phyloP scores from a whole-genome alignment of 2,113 vertebrate species.

The Pithys albifrons region DNA sequence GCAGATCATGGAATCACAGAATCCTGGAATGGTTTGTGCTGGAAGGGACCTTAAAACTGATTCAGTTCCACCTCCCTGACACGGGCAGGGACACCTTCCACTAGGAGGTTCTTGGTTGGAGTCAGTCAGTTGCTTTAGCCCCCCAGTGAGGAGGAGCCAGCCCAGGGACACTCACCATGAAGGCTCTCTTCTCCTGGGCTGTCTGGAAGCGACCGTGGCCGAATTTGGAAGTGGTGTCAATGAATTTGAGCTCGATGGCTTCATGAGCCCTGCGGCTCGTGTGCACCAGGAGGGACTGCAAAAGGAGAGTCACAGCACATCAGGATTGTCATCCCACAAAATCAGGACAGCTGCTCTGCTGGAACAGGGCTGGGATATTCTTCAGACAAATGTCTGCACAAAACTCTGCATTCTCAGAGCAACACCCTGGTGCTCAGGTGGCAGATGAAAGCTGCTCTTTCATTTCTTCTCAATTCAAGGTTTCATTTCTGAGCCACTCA shows the following conservation, averaged over 20 bases:
- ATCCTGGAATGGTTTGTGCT: not conserved
- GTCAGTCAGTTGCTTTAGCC: not conserved
- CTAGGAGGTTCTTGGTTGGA: not conserved
- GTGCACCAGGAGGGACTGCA: constrained; percentile 80
- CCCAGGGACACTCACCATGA: constrained; percentile 78
- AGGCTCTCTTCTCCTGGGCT: constrained; percentile 79
- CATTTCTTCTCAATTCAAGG: not conserved
- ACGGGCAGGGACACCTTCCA: not conserved
- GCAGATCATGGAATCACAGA: not conserved
- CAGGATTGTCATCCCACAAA: not conserved
- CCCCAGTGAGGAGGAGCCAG: not conserved
- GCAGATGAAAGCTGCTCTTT: not conserved
- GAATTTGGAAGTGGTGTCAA: constrained; percentile 86
- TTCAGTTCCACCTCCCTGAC: not conserved
- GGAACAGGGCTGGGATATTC: not conserved
- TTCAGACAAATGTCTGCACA: not conserved
- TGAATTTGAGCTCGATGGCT: constrained; percentile 82
- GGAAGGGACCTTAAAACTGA: not conserved
- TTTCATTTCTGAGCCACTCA: not conserved
- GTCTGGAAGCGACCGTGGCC: constrained; percentile 84
- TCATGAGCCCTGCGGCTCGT: constrained; percentile 73
- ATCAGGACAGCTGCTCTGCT: not conserved
- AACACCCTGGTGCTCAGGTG: not conserved
- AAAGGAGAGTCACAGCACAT: not conserved
- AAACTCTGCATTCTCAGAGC: not conserved